Evolutionary conservation across 2,888 invertebrate genomes (phyloP), one percentile per base, ranked within the genome.

Genomic region (Thecocarcelia acutangulata): DNA sequence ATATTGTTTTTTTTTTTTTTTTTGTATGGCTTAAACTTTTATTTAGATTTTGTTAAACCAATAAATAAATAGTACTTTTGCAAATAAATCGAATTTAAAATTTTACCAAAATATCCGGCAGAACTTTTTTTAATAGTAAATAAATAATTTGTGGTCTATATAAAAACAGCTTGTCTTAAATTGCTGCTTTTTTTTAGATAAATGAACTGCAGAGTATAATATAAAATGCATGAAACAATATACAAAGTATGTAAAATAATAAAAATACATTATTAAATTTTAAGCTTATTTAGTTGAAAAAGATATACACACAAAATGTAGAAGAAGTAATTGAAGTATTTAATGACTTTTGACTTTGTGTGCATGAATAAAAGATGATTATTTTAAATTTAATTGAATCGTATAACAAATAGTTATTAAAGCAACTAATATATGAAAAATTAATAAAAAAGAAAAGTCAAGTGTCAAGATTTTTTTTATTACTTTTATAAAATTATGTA

Each of bases 381-480:
- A n/a, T 19, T 15, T 24, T 0, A 15, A 48, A 3, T 19, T 8
- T 56, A 56, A 68, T 19, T 68, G 28, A 54, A 42, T 44, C 54
- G 17, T 68, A 56, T 24, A 56, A 52, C 17, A 48, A 59, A 70
- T 24, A 33, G 15, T 17, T 48, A 40, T 19, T 33, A 19, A 15
- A 24, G 24, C 24, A 52, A 66, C 40, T 42, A 17, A 3, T 52
- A 21, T 40, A 44, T 21, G 13, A 58, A 48, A 40, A 48, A 37
- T 37, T 33, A 24, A 33, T 6, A 33, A 3, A 33, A 5, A 33
- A 8, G 6, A 24, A n/a, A 50, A 70, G 70, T 50, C 70, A 78
- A 64, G 58, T 70, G 77, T 64, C 70, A 78, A 70, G 77, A 64
- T 19, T 70, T 54, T 74, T 54, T 56, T 61, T n/a, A 24, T 44